phyloP scores from a whole-genome alignment of 2,888 invertebrate genomes.

The Ptilodon capucinus region DNA sequence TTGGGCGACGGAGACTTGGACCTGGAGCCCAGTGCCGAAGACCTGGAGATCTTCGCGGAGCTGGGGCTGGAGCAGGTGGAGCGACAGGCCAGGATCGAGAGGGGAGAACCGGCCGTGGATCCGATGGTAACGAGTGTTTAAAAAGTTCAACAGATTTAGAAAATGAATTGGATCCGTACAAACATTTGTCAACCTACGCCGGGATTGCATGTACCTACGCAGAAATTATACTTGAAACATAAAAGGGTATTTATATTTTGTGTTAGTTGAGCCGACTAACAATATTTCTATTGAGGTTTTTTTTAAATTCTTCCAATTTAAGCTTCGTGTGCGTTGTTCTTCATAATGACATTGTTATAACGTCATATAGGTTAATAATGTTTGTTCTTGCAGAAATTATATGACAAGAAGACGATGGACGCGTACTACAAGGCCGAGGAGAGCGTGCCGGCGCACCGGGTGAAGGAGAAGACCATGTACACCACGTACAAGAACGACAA shows the following conservation, averaged over 20 bases:
- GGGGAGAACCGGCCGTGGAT: constrained; percentile 72
- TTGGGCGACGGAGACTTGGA: constrained; percentile 46
- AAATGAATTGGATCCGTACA: too few relatives aligned
- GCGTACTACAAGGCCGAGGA: constrained; percentile 55
- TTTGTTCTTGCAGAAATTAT: constrained; percentile 54
- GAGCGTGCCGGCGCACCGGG: constrained; percentile 50
- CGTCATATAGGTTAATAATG: too few relatives aligned
- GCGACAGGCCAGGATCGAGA: constrained; percentile 64
- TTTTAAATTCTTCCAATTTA: too few relatives aligned
- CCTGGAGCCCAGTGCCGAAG: constrained; percentile 65
- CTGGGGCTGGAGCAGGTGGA: constrained; percentile 62
- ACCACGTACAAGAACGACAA: constrained; percentile 64
- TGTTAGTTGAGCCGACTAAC: too few relatives aligned
- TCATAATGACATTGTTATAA: too few relatives aligned
- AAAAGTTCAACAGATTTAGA: too few relatives aligned
- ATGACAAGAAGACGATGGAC: constrained; percentile 65
- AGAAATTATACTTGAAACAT: too few relatives aligned
- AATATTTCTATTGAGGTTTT: too few relatives aligned
- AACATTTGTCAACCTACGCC: too few relatives aligned
- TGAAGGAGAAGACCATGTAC: constrained; percentile 39
- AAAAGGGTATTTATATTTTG: too few relatives aligned
- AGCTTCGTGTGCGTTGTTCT: not conserved
- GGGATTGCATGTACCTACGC: too few relatives aligned
- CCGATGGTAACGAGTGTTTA: constrained; percentile 56
- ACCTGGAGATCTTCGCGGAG: constrained; percentile 69